Evolutionary conservation across 1,140 invertebrate species (phyloP).

Genomic region (Teleogryllus occipitalis): DNA sequence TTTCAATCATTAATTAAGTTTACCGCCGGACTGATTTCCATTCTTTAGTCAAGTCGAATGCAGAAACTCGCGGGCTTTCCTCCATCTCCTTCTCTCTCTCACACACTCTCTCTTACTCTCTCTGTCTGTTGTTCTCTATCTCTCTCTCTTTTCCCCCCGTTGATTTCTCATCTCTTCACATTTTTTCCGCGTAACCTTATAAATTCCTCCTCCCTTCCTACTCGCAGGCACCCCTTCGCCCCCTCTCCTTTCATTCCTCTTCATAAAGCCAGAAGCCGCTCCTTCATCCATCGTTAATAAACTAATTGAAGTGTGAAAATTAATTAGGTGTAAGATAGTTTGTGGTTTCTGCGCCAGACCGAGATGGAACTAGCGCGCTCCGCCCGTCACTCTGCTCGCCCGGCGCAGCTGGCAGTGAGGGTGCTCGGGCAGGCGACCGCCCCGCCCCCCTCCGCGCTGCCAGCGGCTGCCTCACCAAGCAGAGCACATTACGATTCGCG

Average conservation of each 20-base stretch:
- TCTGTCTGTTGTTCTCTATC: too few species aligned
- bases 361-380: not conserved
- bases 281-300: not conserved
- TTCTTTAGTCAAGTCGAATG: not conserved
- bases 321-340: conserved; percentile 15
- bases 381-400: too few species aligned
- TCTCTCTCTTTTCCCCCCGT: not conserved
- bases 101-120: not conserved
- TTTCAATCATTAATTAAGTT: conserved; percentile 6
- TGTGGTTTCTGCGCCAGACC: not conserved
- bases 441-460: too few species aligned
- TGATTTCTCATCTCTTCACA: conserved; percentile 8
- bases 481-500: too few species aligned
- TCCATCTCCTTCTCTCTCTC: not conserved
- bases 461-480: too few species aligned
- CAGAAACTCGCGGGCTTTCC: not conserved
- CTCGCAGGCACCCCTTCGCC: not conserved
- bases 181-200: not conserved
- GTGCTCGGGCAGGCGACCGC: too few species aligned
- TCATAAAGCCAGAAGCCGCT: not conserved
- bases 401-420: too few species aligned
- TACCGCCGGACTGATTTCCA: not conserved
- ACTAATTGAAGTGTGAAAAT: conserved; percentile 10
- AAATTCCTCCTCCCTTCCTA: not conserved
- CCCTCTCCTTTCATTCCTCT: not conserved